Base-by-base conservation (phyloP, 1,140 invertebrate genomes). In the Bombus superbus region DNA sequence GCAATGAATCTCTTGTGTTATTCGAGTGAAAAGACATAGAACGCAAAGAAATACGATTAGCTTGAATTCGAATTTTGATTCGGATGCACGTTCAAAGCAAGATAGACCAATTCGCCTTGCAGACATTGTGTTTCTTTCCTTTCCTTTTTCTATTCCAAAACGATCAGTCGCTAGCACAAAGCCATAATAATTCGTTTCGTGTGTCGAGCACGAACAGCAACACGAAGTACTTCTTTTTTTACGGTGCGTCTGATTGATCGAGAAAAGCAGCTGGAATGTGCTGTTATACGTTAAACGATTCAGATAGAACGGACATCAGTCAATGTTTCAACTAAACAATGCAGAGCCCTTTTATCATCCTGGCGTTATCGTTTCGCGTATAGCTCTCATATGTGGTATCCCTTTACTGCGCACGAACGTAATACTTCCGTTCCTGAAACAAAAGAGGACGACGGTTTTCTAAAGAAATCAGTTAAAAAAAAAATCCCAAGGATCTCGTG, bases 341-440 rank as follows among this genome's bases (percentile, higher is more conserved):
- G 90, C 44, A 78, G 92, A 92, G 92, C 84, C 92, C 87, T 80
- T 72, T 59, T 80, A 68, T 68, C 71, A 38, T 74, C 79, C 71
- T 38, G 47, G 18, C 28, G 44, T 47, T 35, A 81, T 87, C 81
- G 71, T 83, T 87, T 84, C 86, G 78, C 85, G 69, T 76, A 79
- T 76, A 66, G 76, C 68, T 87, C 79, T 75, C 64, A 83, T 74
- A 69, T 75, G 79, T 87, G 42, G 79, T 88, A 80, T 86, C 76
- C 68, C 87, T 84, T 62, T 93, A 92, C 74, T 93, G 92, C 53
- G 91, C 88, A 40, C 92, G 90, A 83, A 92, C 89, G 44, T 90
- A 88, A 74, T 90, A 89, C 73, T 93, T 94, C 82, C 88, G 90
- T 69, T 93, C 92, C 93, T 94, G 92, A 57, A 94, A 94, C 93